Evolutionary conservation across 1,140 invertebrate genomes (phyloP).

Genomic region (Ptiloglossa arizonensis): DNA sequence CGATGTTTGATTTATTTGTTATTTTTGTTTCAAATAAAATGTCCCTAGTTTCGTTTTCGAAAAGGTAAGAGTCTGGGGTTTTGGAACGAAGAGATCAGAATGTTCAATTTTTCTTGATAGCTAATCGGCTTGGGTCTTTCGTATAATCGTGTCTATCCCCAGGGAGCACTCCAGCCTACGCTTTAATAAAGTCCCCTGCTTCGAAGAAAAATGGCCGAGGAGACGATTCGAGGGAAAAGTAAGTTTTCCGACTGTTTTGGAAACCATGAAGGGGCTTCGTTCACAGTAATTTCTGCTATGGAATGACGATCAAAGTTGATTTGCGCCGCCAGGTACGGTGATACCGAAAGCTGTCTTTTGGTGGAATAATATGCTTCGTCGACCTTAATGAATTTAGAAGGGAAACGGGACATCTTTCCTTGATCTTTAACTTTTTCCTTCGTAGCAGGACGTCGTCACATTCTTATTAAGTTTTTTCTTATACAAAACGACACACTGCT

Average conservation of each 20-base stretch:
- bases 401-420: neutral
- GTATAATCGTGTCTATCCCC: constrained; percentile 38
- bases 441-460: neutral
- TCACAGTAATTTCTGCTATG: constrained; percentile 43
- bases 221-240: constrained; percentile 36
- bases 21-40: no score
- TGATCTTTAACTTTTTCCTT: constrained; percentile 21
- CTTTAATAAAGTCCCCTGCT: constrained; percentile 45
- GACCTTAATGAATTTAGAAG: neutral
- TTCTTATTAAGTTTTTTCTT: neutral
- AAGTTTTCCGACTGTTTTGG: constrained; percentile 44
- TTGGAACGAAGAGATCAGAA: neutral
- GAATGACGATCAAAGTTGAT: constrained; percentile 54
- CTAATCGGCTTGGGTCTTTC: constrained; percentile 43
- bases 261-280: neutral
- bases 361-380: constrained; percentile 38
- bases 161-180: constrained; percentile 19
- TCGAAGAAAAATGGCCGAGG: neutral
- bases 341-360: constrained; percentile 2
- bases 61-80: neutral
- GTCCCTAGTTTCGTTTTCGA: no score
- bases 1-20: no score
- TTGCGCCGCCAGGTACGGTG: constrained; percentile 20
- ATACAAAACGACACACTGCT: no score
- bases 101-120: constrained; percentile 22